Percentiles rank a stretch among this genome's conserved stretches.
phyloP scores from a whole-genome alignment of 2,797 vertebrate genomes.

The Malacoraja senta region DNA sequence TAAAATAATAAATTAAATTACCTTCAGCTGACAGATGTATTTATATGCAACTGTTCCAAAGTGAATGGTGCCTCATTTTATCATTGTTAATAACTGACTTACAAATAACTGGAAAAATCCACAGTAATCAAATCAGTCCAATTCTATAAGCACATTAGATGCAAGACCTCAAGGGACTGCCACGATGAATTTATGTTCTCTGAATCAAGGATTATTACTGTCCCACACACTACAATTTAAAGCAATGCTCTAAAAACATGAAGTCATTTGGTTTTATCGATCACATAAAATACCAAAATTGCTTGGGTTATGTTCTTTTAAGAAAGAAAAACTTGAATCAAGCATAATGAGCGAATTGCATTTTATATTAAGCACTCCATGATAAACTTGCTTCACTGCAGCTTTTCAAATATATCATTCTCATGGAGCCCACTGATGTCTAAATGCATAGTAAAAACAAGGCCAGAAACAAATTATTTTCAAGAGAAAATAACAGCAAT shows the following conservation, averaged over 20 bases:
- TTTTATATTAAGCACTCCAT: not conserved
- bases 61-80: not conserved
- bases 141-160: not conserved
- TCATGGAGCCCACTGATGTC: not conserved
- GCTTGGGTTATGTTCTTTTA: not conserved
- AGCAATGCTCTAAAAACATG: not conserved
- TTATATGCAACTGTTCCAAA: not conserved
- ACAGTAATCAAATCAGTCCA: slow-evolving; percentile 14
- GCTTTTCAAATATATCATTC: not conserved
- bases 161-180: not conserved
- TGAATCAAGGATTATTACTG: not conserved
- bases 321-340: not conserved
- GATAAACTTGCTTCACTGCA: not conserved
- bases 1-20: not conserved
- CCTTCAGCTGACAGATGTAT: not conserved
- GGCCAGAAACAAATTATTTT: not conserved
- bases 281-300: not conserved
- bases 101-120: not conserved
- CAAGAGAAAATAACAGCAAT: not conserved
- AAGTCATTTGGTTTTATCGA: not conserved
- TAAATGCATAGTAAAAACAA: not conserved
- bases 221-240: not conserved
- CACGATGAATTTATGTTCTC: not conserved
- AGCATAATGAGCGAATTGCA: not conserved
- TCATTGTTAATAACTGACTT: not conserved